These are phyloP conservation scores for Xenopus laevis DNA, from an alignment of 2,113 vertebrate species.

Conservation along the genomic window DNA sequence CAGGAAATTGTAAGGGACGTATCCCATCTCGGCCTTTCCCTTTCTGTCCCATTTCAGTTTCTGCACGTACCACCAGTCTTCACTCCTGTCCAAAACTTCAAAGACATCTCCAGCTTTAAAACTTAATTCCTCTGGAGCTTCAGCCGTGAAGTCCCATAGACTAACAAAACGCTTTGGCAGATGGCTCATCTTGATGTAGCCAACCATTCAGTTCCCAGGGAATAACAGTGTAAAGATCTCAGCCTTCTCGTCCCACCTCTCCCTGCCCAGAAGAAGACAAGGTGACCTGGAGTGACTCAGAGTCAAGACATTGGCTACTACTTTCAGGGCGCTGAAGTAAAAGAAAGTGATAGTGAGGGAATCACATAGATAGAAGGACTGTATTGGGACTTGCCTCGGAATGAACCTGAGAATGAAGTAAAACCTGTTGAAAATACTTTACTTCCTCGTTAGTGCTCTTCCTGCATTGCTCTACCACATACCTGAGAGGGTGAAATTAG, in stretches of 20 bases:
- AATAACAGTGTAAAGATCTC: not conserved
- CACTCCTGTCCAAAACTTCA: constrained; percentile 52
- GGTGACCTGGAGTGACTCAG: too few relatives aligned
- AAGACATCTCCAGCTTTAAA: constrained; percentile 71
- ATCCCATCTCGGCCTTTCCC: constrained; percentile 53
- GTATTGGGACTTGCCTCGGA: too few relatives aligned
- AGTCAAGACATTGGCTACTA: not conserved
- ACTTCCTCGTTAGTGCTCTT: too few relatives aligned
- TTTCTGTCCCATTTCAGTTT: constrained; percentile 53
- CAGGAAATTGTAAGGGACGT: constrained; percentile 59
- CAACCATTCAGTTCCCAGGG: not conserved
- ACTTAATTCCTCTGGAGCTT: constrained; percentile 60
- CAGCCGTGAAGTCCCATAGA: constrained; percentile 67
- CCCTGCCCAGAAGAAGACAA: too few relatives aligned
- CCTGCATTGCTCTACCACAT: too few relatives aligned
- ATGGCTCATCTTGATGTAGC: not conserved
- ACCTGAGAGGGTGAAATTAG: too few relatives aligned
- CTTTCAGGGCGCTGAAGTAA: too few relatives aligned
- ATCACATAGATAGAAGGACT: not conserved
- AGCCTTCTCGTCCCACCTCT: too few relatives aligned
- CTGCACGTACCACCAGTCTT: constrained; percentile 70
- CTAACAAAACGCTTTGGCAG: constrained; percentile 51
- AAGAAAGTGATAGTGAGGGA: not conserved
- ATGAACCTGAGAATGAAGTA: too few relatives aligned
- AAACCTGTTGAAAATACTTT: too few relatives aligned